These are phyloP conservation scores for Cephus sareptanus DNA, from an alignment of 2,888 invertebrate species.

Conservation along the genomic window DNA sequence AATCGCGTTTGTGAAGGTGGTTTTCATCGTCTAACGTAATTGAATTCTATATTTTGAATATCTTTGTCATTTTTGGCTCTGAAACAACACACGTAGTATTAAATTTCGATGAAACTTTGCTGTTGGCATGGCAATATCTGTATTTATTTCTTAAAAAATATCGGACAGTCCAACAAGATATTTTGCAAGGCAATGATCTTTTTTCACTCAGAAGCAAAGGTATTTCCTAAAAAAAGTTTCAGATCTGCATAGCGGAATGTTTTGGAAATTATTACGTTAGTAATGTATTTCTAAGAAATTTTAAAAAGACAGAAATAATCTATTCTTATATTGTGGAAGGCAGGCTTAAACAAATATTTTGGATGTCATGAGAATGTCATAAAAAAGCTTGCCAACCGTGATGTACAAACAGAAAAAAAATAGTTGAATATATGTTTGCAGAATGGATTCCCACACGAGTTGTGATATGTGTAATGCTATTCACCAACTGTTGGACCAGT, in stretches of 20 bases:
- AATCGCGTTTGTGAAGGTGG: no score
- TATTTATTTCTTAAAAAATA: neutral
- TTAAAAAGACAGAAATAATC: no score
- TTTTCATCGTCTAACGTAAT: no score
- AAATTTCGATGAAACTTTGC: neutral
- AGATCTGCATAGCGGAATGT: constrained; percentile 1
- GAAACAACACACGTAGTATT: no score
- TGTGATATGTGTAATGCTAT: constrained; percentile 75
- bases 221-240: no score
- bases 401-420: no score
- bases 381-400: no score
- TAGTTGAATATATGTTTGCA: constrained; percentile 36
- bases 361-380: no score
- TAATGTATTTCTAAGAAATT: neutral
- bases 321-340: neutral
- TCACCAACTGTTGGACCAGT: constrained; percentile 77
- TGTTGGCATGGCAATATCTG: constrained; percentile 11
- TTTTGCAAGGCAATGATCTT: neutral
- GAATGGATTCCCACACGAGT: constrained; percentile 69
- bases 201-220: neutral
- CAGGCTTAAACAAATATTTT: no score
- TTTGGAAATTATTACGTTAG: constrained; percentile 22
- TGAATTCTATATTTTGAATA: no score
- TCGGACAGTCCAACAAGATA: neutral
- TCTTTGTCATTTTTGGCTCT: no score